Conservation (phyloP, 2,888 invertebrate species). For the Synergus umbraculus region DNA sequence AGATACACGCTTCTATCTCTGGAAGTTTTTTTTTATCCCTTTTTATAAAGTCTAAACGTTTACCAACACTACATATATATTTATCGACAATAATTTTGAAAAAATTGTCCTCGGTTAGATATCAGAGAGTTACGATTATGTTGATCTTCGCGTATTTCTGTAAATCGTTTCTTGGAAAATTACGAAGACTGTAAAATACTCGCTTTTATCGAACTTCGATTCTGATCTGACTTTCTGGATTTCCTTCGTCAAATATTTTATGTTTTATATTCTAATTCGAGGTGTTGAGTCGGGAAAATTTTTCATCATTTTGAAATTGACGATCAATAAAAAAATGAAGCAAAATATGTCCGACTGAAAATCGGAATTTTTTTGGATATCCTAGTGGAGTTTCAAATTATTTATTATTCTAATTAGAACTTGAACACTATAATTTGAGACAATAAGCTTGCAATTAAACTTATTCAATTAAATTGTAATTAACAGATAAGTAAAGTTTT, state of each 20-base stretch:
- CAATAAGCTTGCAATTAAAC: no score
- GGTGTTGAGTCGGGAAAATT: background rate
- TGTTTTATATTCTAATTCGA: background rate
- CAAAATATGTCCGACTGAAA: background rate
- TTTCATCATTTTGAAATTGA: background rate
- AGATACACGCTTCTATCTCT: background rate
- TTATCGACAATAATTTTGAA: background rate
- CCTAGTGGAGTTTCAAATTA: no score
- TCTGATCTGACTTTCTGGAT: constrained; percentile 3
- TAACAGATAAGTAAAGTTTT: no score
- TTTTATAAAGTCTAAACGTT: background rate
- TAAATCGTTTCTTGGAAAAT: background rate
- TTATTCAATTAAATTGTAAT: no score
- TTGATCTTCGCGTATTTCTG: background rate
- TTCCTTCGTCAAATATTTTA: background rate
- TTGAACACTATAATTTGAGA: no score
- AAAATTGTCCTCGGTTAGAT: background rate
- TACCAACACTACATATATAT: background rate
- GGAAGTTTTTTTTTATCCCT: background rate
- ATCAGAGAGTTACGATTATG: background rate
- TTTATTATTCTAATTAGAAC: no score
- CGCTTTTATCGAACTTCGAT: constrained; percentile 10
- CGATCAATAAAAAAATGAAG: no score
- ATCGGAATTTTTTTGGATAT: no score
- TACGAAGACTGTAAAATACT: constrained; percentile 8